These are phyloP conservation scores for Phylloscopus trochiloides DNA, from an alignment of 2,113 vertebrate species.

Conservation along the genomic window DNA sequence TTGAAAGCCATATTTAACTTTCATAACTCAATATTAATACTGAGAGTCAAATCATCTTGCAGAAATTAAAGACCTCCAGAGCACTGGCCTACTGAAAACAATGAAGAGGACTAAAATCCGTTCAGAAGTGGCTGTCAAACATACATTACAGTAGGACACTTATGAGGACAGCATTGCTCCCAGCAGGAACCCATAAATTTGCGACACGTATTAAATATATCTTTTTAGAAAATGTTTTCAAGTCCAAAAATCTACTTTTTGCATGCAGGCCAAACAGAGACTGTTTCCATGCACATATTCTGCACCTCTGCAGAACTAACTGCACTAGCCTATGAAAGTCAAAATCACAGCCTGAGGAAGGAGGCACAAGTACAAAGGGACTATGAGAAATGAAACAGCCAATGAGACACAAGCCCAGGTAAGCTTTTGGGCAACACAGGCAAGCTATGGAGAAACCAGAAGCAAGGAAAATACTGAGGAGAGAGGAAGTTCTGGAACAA, in stretches of 20 bases:
- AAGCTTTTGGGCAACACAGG: not conserved
- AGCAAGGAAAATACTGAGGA: not conserved
- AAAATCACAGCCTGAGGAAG: not conserved
- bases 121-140: not conserved
- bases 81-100: not conserved
- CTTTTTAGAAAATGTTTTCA: not conserved
- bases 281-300: not conserved
- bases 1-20: conserved; percentile 15
- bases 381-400: not conserved
- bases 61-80: not conserved
- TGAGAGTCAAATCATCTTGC: not conserved
- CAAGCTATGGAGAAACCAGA: not conserved
- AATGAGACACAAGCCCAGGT: not conserved
- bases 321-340: not conserved
- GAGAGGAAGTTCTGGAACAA: conserved; percentile 3
- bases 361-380: not conserved
- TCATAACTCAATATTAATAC: not conserved
- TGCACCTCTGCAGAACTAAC: not conserved
- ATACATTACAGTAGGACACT: not conserved
- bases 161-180: not conserved
- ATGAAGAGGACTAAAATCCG: not conserved
- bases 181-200: not conserved
- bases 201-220: accelerated
- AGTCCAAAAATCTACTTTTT: not conserved
- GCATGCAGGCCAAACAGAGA: not conserved